A percentile compares a stretch with the other conserved stretches of the same genome.
These are phyloP conservation scores for Mastomys coucha DNA, from an alignment of 2,113 vertebrate species.

Conservation along the genomic window DNA sequence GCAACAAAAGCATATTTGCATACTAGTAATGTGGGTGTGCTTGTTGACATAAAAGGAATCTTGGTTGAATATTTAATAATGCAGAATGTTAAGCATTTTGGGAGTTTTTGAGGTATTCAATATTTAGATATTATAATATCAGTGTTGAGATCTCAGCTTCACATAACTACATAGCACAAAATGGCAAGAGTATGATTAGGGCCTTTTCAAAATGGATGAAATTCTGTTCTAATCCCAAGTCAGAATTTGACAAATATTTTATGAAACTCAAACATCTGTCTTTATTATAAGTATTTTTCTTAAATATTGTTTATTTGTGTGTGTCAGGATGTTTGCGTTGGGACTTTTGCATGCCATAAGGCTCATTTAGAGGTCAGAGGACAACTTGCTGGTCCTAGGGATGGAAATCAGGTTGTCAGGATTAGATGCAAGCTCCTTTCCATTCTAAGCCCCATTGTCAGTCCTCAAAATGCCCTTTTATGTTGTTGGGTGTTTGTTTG, in stretches of 20 bases:
- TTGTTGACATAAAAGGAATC: not conserved
- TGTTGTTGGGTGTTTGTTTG: not conserved
- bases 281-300: not conserved
- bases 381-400: not conserved
- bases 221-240: not conserved
- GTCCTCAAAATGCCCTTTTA: not conserved
- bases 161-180: not conserved
- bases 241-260: not conserved
- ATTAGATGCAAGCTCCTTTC: not conserved
- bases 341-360: not conserved
- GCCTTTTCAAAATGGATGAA: not conserved
- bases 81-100: not conserved
- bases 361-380: not conserved
- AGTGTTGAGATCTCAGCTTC: not conserved
- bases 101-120: not conserved
- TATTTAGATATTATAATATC: not conserved
- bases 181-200: not conserved
- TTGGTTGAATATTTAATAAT: not conserved
- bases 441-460: not conserved
- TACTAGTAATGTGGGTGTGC: not conserved
- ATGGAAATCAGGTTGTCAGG: not conserved
- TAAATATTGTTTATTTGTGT: not conserved
- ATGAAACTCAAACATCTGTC: not conserved
- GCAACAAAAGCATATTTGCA: not conserved
- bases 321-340: not conserved